A percentile compares a stretch with the other conserved stretches of the same genome.
phyloP scores from a whole-genome alignment of 1,140 invertebrate species.

The Cephus cinctus region DNA sequence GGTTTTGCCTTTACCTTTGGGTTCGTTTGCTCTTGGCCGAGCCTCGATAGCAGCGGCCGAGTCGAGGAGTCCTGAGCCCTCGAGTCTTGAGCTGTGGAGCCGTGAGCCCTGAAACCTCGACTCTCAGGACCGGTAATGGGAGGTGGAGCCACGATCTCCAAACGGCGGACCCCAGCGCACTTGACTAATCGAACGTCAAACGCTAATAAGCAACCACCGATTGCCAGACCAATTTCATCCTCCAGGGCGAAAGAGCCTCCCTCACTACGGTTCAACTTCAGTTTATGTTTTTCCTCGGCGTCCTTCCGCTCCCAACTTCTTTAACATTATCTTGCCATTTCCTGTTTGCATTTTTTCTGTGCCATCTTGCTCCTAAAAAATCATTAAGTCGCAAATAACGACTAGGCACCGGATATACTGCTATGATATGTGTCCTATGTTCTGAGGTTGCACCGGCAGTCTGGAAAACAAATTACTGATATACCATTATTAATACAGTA shows the following conservation, averaged over 20 bases:
- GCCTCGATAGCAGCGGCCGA: constrained; percentile 14
- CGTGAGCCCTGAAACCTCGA: neutral
- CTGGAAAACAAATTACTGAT: too few species aligned
- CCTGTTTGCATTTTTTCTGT: too few species aligned
- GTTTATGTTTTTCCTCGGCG: too few species aligned
- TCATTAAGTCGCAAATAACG: too few species aligned
- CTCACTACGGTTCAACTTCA: too few species aligned
- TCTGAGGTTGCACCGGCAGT: too few species aligned
- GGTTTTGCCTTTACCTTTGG: constrained; percentile 22
- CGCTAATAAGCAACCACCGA: constrained; percentile 53
- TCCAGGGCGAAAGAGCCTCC: constrained; percentile 24
- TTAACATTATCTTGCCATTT: too few species aligned
- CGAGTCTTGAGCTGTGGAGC: constrained; percentile 7
- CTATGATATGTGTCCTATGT: too few species aligned
- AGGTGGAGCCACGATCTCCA: constrained; percentile 38
- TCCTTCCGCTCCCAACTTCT: too few species aligned
- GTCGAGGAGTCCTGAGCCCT: constrained; percentile 8
- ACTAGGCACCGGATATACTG: too few species aligned
- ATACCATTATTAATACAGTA: too few species aligned
- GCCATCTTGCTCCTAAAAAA: too few species aligned
- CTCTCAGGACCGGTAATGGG: constrained; percentile 27
- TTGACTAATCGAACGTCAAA: constrained; percentile 56
- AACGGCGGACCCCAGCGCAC: constrained; percentile 32
- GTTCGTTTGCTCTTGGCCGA: constrained; percentile 24
- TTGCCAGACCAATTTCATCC: constrained; percentile 43